Conservation (phyloP, 2,888 invertebrate genomes). For the Agonopterix alstromeriana region DNA sequence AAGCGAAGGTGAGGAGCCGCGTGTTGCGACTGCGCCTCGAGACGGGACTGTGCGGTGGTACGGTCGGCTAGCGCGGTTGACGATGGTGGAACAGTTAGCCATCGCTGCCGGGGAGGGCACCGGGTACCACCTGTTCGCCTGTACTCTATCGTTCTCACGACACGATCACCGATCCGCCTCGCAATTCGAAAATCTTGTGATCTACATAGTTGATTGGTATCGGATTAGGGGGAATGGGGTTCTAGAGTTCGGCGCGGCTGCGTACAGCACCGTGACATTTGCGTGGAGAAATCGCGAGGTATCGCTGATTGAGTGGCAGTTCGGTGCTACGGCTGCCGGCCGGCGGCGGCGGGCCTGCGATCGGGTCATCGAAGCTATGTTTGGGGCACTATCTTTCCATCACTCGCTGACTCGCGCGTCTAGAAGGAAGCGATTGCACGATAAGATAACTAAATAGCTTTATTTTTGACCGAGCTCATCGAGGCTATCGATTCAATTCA, state of each 20-base stretch:
- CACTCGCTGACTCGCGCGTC: constrained; percentile 28
- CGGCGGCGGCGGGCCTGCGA: constrained; percentile 14
- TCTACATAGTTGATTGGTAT: constrained; percentile 71
- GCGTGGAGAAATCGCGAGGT: constrained; percentile 52
- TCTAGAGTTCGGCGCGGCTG: constrained; percentile 40
- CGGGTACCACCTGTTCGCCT: constrained; percentile 51
- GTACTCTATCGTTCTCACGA: constrained; percentile 71
- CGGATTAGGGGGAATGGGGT: constrained; percentile 63
- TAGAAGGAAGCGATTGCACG: constrained; percentile 34
- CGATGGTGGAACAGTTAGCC: constrained; percentile 68
- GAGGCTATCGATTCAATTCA: constrained; percentile 46
- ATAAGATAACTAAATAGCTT: constrained; percentile 61
- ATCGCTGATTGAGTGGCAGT: constrained; percentile 54
- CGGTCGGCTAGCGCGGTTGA: constrained; percentile 46
- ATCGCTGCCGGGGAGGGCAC: constrained; percentile 55
- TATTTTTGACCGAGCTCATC: constrained; percentile 49
- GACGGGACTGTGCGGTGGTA: constrained; percentile 57
- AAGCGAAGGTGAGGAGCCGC: constrained; percentile 24
- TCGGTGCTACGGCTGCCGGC: constrained; percentile 26
- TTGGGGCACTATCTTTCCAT: constrained; percentile 44
- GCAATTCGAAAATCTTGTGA: constrained; percentile 64
- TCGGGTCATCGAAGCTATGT: constrained; percentile 56
- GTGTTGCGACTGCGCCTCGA: constrained; percentile 53
- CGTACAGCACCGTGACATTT: constrained; percentile 60
- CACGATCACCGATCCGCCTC: constrained; percentile 50